Evolutionary conservation across 2,888 invertebrate species (phyloP).

Genomic region (Drosophila peninsularis): DNA sequence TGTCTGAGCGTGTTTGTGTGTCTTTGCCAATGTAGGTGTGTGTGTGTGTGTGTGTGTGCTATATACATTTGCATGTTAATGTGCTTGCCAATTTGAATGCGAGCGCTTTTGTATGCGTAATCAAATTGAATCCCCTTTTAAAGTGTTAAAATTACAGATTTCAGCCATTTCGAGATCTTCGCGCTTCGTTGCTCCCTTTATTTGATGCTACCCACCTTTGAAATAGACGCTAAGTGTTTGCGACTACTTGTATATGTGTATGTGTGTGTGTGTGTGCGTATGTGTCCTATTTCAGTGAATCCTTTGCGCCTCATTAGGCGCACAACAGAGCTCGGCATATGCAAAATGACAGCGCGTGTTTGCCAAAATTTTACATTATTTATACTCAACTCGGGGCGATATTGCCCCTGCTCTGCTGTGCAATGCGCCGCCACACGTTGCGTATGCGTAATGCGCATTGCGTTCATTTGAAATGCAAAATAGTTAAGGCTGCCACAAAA

Average conservation of each 20-base stretch:
- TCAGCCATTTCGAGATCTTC: conserved; percentile 48
- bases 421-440: conserved; percentile 29
- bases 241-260: conserved; percentile 20
- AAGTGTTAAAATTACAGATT: conserved; percentile 65
- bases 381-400: conserved; percentile 53
- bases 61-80: conserved; percentile 69
- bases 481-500: conserved; percentile 66
- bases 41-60: conserved; percentile 5
- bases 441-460: conserved; percentile 53
- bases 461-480: conserved; percentile 76
- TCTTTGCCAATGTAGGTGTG: not conserved
- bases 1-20: not conserved
- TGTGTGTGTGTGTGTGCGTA: conserved; percentile 13
- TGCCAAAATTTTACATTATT: conserved; percentile 57
- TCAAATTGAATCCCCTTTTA: conserved; percentile 64
- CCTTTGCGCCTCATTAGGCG: conserved; percentile 48
- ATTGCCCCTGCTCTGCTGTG: not conserved
- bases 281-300: conserved; percentile 10
- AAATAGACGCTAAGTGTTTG: conserved; percentile 19
- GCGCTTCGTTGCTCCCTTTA: conserved; percentile 57
- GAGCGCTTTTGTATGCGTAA: conserved; percentile 46
- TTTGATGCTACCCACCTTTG: conserved; percentile 46
- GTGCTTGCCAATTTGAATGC: conserved; percentile 60
- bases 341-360: conserved; percentile 34
- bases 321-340: conserved; percentile 27